A percentile compares a stretch with the other conserved stretches of the same genome.
Conservation (phyloP, 1,140 invertebrate species). For the Pentalonia nigronervosa region DNA sequence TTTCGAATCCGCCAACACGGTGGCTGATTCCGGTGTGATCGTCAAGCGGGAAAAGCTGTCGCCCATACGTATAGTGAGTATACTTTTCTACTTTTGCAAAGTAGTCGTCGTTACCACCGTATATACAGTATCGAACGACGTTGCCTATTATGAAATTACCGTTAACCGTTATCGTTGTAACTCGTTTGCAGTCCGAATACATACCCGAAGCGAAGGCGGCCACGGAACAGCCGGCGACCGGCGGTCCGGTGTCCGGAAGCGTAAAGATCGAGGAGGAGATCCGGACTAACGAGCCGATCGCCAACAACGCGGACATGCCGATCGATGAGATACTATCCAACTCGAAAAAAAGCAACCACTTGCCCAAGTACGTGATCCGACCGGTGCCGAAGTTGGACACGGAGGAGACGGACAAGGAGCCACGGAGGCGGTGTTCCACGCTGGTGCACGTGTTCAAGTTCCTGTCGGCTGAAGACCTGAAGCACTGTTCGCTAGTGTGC, state of each 20-base stretch:
- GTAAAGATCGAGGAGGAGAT: slow-evolving; percentile 50
- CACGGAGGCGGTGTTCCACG: neutral
- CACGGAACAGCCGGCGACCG: neutral
- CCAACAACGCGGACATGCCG: slow-evolving; percentile 34
- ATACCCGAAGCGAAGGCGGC: slow-evolving; percentile 23
- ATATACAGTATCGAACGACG: no score
- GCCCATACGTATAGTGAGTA: slow-evolving; percentile 39
- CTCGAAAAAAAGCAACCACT: slow-evolving; percentile 43
- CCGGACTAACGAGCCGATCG: slow-evolving; percentile 24
- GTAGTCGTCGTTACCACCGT: no score
- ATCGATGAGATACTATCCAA: slow-evolving; percentile 45
- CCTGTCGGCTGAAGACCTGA: slow-evolving; percentile 26
- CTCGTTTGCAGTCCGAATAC: slow-evolving; percentile 34
- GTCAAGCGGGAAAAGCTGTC: slow-evolving; percentile 45
- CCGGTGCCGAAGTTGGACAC: slow-evolving; percentile 35
- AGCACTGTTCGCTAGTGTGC: slow-evolving; percentile 42
- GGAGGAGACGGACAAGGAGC: neutral
- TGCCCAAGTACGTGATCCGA: slow-evolving; percentile 50
- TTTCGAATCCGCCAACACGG: slow-evolving; percentile 25
- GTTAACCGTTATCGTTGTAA: neutral
- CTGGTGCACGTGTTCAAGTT: slow-evolving; percentile 44
- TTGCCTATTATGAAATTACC: no score
- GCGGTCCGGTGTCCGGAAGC: neutral
- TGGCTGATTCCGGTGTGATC: slow-evolving; percentile 37
- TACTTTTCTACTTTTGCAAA: no score